Percentiles rank a stretch among this genome's conserved stretches.
These are phyloP conservation scores for Cryptomyrus ogoouensis DNA, from an alignment of 2,113 vertebrate species.

Conservation along the genomic window DNA sequence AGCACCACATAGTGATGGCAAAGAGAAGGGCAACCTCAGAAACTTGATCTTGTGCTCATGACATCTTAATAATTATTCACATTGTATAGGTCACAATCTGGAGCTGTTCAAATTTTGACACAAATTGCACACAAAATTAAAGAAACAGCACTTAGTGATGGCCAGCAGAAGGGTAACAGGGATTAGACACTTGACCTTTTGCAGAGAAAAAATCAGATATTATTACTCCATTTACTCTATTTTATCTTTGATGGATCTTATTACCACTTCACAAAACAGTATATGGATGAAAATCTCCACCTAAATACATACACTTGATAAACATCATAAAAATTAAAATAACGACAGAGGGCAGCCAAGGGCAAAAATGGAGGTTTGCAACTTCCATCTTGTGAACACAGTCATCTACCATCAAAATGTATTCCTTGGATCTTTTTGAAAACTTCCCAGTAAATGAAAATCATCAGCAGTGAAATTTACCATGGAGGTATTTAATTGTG, in stretches of 20 bases:
- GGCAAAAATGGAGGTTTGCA: neutral
- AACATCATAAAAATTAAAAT: neutral
- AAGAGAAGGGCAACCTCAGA: too few species aligned
- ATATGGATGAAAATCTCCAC: neutral
- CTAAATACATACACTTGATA: neutral
- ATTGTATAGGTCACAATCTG: too few species aligned
- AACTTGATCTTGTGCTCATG: too few species aligned
- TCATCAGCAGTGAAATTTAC: neutral
- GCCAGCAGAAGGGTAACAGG: too few species aligned
- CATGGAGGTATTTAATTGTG: too few species aligned
- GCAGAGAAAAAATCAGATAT: neutral
- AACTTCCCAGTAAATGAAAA: neutral
- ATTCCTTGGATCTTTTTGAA: neutral
- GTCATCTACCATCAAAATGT: neutral
- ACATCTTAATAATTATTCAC: too few species aligned
- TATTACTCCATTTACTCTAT: neutral
- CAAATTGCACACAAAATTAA: too few species aligned
- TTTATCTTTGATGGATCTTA: neutral
- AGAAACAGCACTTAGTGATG: too few species aligned
- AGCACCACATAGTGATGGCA: too few species aligned
- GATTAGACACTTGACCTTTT: neutral
- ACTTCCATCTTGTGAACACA: neutral
- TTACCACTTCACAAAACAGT: neutral
- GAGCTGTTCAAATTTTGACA: too few species aligned
- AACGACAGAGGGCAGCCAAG: neutral